These are phyloP conservation scores for Beris chalybata DNA, from an alignment of 2,888 invertebrate genomes.

Conservation along the genomic window DNA sequence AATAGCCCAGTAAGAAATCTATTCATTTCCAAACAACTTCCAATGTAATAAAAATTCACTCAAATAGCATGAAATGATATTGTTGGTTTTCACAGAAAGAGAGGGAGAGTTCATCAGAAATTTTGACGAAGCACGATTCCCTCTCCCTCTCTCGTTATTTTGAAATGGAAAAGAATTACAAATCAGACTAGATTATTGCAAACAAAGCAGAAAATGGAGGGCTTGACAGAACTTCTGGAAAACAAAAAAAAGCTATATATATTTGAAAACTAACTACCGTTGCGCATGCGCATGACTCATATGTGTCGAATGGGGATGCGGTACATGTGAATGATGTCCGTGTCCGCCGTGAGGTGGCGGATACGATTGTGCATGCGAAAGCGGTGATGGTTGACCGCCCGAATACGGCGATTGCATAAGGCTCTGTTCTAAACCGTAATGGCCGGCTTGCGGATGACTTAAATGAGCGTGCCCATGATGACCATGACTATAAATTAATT, in stretches of 20 bases:
- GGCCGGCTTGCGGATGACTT: slow-evolving; percentile 64
- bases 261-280: slow-evolving; percentile 64
- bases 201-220: no score
- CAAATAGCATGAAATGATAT: no score
- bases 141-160: no score
- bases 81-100: no score
- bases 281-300: slow-evolving; percentile 76
- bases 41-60: no score
- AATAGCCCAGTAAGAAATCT: no score
- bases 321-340: slow-evolving; percentile 68
- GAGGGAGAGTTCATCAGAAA: no score
- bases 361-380: slow-evolving; percentile 59
- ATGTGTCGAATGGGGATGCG: slow-evolving; percentile 67
- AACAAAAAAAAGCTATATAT: background rate
- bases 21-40: no score
- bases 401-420: slow-evolving; percentile 67
- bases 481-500: slow-evolving; percentile 83
- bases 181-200: no score
- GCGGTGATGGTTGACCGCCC: slow-evolving; percentile 67
- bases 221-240: no score
- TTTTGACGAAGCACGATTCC: no score
- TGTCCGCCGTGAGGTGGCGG: slow-evolving; percentile 54
- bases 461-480: slow-evolving; percentile 72
- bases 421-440: slow-evolving; percentile 71
- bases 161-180: no score